Conservation (phyloP, 2,113 vertebrate genomes). For the Spilogale gracilis region DNA sequence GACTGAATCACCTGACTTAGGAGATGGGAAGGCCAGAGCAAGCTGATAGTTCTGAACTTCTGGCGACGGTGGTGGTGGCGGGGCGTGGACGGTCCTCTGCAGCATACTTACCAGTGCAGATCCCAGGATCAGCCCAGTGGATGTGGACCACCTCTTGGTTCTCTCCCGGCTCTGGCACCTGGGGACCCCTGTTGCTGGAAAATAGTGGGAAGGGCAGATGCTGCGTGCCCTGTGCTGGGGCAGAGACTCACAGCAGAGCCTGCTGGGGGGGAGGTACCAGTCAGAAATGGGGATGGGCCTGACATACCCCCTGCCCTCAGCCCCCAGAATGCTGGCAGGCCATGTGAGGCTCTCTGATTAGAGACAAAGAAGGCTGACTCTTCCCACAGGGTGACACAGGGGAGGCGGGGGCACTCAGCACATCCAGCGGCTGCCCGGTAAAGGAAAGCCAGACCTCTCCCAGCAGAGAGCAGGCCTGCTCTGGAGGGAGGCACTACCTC, state of each 20-base stretch:
- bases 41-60: neutral
- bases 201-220: neutral
- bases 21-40: neutral
- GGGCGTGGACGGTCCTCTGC: neutral
- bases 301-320: neutral
- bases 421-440: accelerated
- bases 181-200: neutral
- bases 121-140: accelerated
- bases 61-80: neutral
- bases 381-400: neutral
- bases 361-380: neutral
- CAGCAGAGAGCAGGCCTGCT: neutral
- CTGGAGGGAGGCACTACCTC: neutral
- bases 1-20: neutral
- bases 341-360: neutral
- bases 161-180: neutral
- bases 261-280: accelerated
- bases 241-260: neutral
- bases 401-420: neutral
- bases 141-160: neutral
- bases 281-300: neutral
- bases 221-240: neutral
- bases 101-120: neutral
- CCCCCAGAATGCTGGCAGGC: neutral
- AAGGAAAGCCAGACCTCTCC: neutral